Base-by-base conservation (phyloP, 2,888 invertebrate species). In the Micoletzkya japonica region DNA sequence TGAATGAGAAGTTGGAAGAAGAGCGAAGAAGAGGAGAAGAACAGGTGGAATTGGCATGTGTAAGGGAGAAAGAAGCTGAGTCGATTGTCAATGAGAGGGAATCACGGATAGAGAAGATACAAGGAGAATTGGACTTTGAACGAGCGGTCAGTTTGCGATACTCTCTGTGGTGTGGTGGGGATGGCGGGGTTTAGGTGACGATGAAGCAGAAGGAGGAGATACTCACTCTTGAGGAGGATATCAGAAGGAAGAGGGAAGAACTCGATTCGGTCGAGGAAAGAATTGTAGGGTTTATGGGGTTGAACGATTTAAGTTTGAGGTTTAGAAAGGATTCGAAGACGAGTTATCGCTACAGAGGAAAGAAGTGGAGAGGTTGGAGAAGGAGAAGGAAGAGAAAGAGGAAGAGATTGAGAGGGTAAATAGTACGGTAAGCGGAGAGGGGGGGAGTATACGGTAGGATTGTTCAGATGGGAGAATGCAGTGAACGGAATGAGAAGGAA, bases 301-400 rank as follows among this genome's bases (percentile, higher is more conserved):
- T 30, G 17, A 30, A 36, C 30, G 52, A 4, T 49, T 59, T 58
- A 17, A 28, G 20, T 34, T 56, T 44, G 24, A 49, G n/a, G 39
- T 67, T 39, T 44, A 74, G 71, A 49, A 26, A 64, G 67, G 71
- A 28, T 74, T 76, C 36, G 75, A 75, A 49, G 72, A 73, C 32
- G 75, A 75, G 58, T 61, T 75, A 57, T 73, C 71, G 0, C 39
- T 32, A 37, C 68, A 70, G 36, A 75, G 73, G 54, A 56, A 72
- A 26, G 64, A 44, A 24, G 70, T 78, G 2, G 77, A 76, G 36
- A 66, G 59, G 34, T 59, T 75, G 32, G 56, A 71, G 37, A 58
- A 52, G 30, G 61, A 71, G 32, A 14, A 68, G 52, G 59, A 70
- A 24, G 75, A 74, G 57, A 75, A 74, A 24, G 67, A 71, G 3